These are phyloP conservation scores for Tubulanus polymorphus DNA, from an alignment of 2,888 invertebrate species.

Conservation along the genomic window DNA sequence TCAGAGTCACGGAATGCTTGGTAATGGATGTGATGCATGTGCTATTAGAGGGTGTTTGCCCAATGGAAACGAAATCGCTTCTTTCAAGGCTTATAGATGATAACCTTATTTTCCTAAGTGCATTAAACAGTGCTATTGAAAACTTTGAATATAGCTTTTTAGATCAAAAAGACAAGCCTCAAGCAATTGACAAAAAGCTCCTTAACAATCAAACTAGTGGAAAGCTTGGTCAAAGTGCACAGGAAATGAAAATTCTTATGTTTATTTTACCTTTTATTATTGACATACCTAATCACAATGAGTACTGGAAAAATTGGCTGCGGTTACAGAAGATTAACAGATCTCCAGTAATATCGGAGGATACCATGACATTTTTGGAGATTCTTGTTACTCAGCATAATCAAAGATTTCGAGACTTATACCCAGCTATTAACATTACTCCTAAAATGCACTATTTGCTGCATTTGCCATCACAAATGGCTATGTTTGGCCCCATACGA, in stretches of 20 bases:
- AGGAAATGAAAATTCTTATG: constrained; percentile 7
- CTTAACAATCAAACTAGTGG: constrained; percentile 4
- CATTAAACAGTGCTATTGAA: too few relatives aligned
- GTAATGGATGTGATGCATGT: constrained; percentile 19
- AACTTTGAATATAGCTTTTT: too few relatives aligned
- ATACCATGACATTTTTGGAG: background rate
- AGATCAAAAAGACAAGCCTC: constrained; percentile 11
- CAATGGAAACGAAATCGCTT: constrained; percentile 1
- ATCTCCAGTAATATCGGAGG: background rate
- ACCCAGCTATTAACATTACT: background rate
- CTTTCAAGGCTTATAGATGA: constrained; percentile 3
- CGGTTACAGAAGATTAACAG: background rate
- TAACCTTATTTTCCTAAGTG: too few relatives aligned
- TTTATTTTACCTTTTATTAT: constrained; percentile 11
- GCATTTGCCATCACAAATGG: background rate
- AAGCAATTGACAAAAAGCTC: constrained; percentile 4
- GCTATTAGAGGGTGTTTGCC: constrained; percentile 13
- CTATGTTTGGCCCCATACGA: background rate
- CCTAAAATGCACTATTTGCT: background rate
- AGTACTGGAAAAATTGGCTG: background rate
- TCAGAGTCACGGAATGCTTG: constrained; percentile 14
- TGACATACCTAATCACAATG: background rate
- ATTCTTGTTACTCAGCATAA: background rate
- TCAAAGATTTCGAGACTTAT: background rate
- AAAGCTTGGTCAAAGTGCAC: constrained; percentile 6